These are phyloP conservation scores for Aphrophora alni DNA, from an alignment of 2,888 invertebrate genomes.

Conservation along the genomic window DNA sequence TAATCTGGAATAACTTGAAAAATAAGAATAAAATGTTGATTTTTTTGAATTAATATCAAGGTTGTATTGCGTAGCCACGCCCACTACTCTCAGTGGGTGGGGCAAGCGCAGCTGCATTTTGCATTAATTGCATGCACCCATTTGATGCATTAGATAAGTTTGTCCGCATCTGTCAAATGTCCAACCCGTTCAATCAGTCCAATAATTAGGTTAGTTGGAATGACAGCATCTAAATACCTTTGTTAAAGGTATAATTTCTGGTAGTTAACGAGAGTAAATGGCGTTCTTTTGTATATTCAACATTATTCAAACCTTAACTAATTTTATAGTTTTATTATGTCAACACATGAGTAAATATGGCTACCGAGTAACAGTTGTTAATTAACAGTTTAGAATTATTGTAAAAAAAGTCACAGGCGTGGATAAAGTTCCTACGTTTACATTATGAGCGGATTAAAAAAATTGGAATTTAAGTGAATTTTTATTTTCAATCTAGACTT, in stretches of 20 bases:
- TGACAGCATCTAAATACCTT: not conserved
- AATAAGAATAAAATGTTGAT: slow-evolving; percentile 2
- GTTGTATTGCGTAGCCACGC: not conserved
- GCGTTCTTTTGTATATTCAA: too few relatives aligned
- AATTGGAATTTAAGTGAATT: too few relatives aligned
- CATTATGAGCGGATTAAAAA: too few relatives aligned
- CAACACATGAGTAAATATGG: too few relatives aligned
- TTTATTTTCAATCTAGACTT: too few relatives aligned
- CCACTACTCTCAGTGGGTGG: not conserved
- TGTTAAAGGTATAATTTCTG: not conserved
- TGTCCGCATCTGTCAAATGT: not conserved
- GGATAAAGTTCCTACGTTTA: too few relatives aligned
- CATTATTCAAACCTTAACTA: too few relatives aligned
- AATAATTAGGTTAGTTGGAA: slow-evolving; percentile 6
- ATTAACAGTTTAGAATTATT: too few relatives aligned
- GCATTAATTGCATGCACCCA: slow-evolving; percentile 9
- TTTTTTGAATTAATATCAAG: slow-evolving; percentile 9
- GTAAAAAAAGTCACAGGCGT: too few relatives aligned
- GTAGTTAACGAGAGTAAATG: too few relatives aligned
- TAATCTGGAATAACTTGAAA: slow-evolving; percentile 4
- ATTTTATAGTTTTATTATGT: too few relatives aligned
- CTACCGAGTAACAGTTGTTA: too few relatives aligned
- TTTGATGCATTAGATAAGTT: not conserved
- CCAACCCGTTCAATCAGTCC: not conserved
- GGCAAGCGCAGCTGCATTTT: not conserved